These are phyloP conservation scores for Lepidurus apus DNA, from an alignment of 1,140 invertebrate genomes.

Conservation along the genomic window DNA sequence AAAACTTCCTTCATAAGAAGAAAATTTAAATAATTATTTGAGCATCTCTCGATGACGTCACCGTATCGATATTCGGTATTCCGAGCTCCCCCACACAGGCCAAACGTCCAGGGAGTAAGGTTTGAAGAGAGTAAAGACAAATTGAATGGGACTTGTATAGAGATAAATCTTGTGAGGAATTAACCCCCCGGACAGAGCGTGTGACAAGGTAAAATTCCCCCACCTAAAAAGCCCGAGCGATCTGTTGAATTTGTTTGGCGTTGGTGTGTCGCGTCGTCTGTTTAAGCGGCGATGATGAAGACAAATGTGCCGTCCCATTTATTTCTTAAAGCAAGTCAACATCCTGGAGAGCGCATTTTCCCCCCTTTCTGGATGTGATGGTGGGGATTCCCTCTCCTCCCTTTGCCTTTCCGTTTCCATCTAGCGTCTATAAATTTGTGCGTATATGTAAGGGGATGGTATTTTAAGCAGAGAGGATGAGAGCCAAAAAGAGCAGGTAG, in stretches of 20 bases:
- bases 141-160: not conserved
- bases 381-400: not conserved
- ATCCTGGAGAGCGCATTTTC: not conserved
- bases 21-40: no score
- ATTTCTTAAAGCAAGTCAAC: not conserved
- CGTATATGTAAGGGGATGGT: no score
- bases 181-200: not conserved
- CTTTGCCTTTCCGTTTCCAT: no score
- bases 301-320: not conserved
- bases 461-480: no score
- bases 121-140: no score
- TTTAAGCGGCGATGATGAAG: not conserved
- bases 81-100: not conserved
- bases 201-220: slow-evolving; percentile 7
- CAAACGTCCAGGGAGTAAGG: no score
- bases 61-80: not conserved
- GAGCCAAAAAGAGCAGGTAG: no score
- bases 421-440: no score
- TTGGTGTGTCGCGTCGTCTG: slow-evolving; percentile 15
- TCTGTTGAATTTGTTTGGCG: not conserved
- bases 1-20: no score
- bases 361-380: not conserved
- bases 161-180: not conserved
- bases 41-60: not conserved
- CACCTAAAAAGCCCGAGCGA: not conserved